Evolutionary conservation across 1,140 invertebrate genomes (phyloP).

Genomic region (Globodera ellingtonae): DNA sequence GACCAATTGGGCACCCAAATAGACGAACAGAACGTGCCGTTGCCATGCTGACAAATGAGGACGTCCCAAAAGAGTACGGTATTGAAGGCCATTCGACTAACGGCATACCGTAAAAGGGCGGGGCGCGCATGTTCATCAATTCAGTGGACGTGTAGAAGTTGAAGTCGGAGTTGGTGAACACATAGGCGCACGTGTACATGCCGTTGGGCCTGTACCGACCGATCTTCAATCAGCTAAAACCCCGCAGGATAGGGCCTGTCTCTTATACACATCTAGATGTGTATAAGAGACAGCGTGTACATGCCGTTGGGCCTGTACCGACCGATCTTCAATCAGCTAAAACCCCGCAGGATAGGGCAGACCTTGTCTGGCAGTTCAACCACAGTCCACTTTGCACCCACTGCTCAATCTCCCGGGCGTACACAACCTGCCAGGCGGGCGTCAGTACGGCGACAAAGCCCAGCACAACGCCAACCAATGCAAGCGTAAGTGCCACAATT

Average conservation of each 20-base stretch:
- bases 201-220: constrained; percentile 34
- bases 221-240: neutral
- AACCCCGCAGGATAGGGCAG: neutral
- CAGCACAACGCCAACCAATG: constrained; percentile 36
- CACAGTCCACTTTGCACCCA: constrained; percentile 54
- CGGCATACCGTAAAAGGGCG: constrained; percentile 48
- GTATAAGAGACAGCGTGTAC: too few relatives aligned
- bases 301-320: constrained; percentile 44
- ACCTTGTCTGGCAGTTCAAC: constrained; percentile 54
- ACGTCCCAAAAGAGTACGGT: neutral
- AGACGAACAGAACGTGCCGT: constrained; percentile 41
- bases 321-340: neutral
- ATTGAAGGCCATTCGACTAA: too few relatives aligned
- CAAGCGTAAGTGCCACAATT: constrained; percentile 39
- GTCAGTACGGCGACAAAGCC: constrained; percentile 50
- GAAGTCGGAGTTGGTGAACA: constrained; percentile 47
- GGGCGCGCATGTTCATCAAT: constrained; percentile 43
- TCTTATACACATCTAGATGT: too few relatives aligned
- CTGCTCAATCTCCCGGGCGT: constrained; percentile 53
- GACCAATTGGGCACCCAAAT: constrained; percentile 41
- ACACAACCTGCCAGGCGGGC: constrained; percentile 50
- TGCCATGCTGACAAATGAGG: constrained; percentile 47
- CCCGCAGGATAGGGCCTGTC: too few relatives aligned
- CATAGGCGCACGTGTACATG: constrained; percentile 56
- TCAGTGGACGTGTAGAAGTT: constrained; percentile 52